A percentile compares a stretch with the other conserved stretches of the same genome.
Evolutionary conservation across 2,888 invertebrate species (phyloP).

Genomic region (Papilio gigon): DNA sequence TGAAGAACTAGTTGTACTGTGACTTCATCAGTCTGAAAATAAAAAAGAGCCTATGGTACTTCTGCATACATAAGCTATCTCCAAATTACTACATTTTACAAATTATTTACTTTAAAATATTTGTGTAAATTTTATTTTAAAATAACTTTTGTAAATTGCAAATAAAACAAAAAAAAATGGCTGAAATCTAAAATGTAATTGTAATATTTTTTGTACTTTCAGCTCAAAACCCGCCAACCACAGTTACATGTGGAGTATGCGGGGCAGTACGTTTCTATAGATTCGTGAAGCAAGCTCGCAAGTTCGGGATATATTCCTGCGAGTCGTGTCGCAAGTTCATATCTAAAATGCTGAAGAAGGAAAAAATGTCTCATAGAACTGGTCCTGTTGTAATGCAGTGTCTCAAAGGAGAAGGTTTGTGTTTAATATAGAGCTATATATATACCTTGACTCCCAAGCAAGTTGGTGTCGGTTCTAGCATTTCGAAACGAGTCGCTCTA

Average conservation of each 20-base stretch:
- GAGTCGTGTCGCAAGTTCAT: slow-evolving; percentile 94
- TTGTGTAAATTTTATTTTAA: no score
- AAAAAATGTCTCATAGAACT: slow-evolving; percentile 82
- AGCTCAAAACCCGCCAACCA: slow-evolving; percentile 82
- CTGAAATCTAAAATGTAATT: no score
- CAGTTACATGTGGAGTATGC: slow-evolving; percentile 90
- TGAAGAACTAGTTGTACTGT: background rate
- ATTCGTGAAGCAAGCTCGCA: slow-evolving; percentile 89
- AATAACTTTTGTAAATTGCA: no score
- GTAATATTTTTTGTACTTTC: slow-evolving; percentile 51
- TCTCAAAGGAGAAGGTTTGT: slow-evolving; percentile 84
- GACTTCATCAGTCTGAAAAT: no score
- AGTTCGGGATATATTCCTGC: slow-evolving; percentile 92
- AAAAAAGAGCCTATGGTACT: no score
- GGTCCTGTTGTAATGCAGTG: slow-evolving; percentile 84
- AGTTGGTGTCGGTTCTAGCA: no score
- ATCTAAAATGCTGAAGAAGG: slow-evolving; percentile 89
- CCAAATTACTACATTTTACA: no score
- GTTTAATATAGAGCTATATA: slow-evolving; percentile 15
- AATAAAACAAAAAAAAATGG: no score
- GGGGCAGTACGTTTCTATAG: slow-evolving; percentile 89
- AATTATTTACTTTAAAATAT: no score
- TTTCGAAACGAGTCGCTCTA: no score
- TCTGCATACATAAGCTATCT: no score
- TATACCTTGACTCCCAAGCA: background rate